Conservation (phyloP, 1,140 invertebrate species). For the Diorhabda elongata region DNA sequence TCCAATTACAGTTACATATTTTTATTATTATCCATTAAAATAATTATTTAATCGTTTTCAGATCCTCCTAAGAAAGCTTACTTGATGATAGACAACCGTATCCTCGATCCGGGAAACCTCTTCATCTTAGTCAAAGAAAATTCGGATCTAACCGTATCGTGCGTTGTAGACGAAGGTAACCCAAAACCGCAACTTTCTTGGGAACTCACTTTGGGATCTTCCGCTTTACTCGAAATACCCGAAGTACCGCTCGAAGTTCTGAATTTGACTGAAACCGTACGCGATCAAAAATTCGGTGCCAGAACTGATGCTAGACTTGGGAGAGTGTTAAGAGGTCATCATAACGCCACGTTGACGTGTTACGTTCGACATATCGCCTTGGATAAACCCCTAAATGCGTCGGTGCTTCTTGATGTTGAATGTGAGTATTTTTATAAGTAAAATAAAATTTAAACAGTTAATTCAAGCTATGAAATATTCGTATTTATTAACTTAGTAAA, state of each 20-base stretch:
- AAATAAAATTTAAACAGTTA: too few species aligned
- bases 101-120: conserved; percentile 75
- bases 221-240: conserved; percentile 52
- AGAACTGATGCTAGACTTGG: conserved; percentile 61
- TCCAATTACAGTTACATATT: background rate
- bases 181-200: conserved; percentile 69
- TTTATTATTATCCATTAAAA: background rate
- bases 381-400: conserved; percentile 62
- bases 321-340: conserved; percentile 65
- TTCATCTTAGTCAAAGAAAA: conserved; percentile 80
- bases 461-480: too few species aligned
- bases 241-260: conserved; percentile 49
- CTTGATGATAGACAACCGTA: conserved; percentile 71
- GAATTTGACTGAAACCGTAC: conserved; percentile 43
- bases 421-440: conserved; percentile 59
- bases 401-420: conserved; percentile 72
- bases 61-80: conserved; percentile 74
- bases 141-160: conserved; percentile 71
- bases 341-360: conserved; percentile 71
- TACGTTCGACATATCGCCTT: conserved; percentile 68
- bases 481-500: too few species aligned
- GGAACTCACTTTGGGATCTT: conserved; percentile 61
- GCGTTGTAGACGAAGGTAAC: conserved; percentile 77
- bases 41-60: conserved; percentile 46
- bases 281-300: conserved; percentile 52